Percentiles rank a stretch among this genome's conserved stretches.
Evolutionary conservation across 2,888 invertebrate species (phyloP).

Genomic region (Lycia hirtaria): DNA sequence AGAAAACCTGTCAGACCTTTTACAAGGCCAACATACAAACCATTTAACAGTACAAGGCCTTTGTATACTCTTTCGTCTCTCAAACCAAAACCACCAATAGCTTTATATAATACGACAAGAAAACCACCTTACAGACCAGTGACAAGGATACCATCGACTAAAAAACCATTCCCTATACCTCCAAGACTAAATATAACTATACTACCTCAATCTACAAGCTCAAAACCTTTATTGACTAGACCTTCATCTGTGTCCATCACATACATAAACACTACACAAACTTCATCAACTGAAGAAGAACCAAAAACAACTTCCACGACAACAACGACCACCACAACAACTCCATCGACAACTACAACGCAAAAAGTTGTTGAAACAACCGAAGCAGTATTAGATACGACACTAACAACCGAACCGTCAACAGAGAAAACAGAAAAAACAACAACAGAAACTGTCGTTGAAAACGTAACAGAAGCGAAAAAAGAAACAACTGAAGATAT

Average conservation of each 20-base stretch:
- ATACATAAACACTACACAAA: constrained; percentile 68
- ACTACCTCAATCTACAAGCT: constrained; percentile 73
- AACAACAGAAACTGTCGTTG: constrained; percentile 46
- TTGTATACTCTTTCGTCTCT: constrained; percentile 57
- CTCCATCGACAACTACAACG: constrained; percentile 38
- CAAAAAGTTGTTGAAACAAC: constrained; percentile 47
- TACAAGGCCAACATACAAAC: constrained; percentile 70
- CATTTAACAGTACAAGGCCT: constrained; percentile 70
- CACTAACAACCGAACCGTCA: constrained; percentile 30
- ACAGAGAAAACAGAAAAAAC: constrained; percentile 37
- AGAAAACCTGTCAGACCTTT: constrained; percentile 67
- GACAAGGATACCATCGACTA: constrained; percentile 66
- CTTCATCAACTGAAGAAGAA: constrained; percentile 46
- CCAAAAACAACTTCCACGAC: constrained; percentile 47
- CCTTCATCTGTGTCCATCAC: constrained; percentile 69
- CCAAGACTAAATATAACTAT: constrained; percentile 79
- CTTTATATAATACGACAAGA: constrained; percentile 68
- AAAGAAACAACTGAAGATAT: constrained; percentile 34
- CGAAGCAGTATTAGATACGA: constrained; percentile 42
- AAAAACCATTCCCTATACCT: constrained; percentile 72
- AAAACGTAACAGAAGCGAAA: constrained; percentile 40
- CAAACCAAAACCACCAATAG: constrained; percentile 73
- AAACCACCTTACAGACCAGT: constrained; percentile 71
- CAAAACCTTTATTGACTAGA: constrained; percentile 69
- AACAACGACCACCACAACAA: constrained; percentile 50